Evolutionary conservation across 2,888 invertebrate species (phyloP), one percentile per base, ranked within the genome.

Genomic region (Pyralis farinalis): DNA sequence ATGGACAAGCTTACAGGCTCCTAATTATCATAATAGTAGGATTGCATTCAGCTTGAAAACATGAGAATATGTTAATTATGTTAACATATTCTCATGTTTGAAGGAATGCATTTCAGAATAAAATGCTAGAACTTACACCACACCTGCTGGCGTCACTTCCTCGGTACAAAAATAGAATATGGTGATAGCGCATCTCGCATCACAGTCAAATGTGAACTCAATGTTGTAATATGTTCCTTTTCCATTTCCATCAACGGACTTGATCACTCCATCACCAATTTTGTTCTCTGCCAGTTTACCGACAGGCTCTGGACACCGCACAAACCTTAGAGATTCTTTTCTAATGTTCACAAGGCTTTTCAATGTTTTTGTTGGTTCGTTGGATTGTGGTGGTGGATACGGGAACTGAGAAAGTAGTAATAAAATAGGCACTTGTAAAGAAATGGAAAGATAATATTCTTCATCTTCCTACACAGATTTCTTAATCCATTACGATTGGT

Each of bases 121-220:
- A n/a, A n/a, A n/a, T n/a, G n/a, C n/a, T n/a, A n/a, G 16, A 2
- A 16, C 94, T 92, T 88, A 97, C 94, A 93, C 92, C 40, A 97
- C 93, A 21, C 97, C 97, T 68, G 93, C 94, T 11, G 95, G 92
- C 34, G 94, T 94, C 7, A 97, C 93, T 71, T 98, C 98, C 79
- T 99, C 99, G 1, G 95, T 94, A 66, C 98, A 98, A 80, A 98
- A 97, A 76, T 98, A 98, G 80, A 97, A 96, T 51, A 99, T 92
- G 22, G 97, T 98, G 47, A 99, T 97, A 12, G 96, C 95, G 88
- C 98, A 98, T 62, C 95, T 92, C 3, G 96, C 96, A 77, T 99
- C 99, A 68, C 96, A 95, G 80, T 99, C 99, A 87, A 99, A 98
- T 1, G 95, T 96, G 71, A 99, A 99, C 85, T 99, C 98, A 63